Conservation (phyloP, 2,888 invertebrate genomes). For the Drosophila siamana region DNA sequence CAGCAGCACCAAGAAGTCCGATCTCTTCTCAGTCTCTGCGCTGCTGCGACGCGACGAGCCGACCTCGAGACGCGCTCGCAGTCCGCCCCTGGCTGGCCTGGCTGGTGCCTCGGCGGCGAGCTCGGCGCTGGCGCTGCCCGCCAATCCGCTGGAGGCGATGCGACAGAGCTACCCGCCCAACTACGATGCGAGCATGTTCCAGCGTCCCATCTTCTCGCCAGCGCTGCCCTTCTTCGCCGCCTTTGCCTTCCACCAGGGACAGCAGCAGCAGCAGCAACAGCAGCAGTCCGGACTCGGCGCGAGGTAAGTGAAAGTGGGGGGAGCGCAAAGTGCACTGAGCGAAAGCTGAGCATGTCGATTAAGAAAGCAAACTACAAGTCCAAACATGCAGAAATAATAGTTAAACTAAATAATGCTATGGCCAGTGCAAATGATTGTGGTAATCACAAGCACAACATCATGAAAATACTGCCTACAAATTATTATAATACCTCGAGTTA, state of each 20-base stretch:
- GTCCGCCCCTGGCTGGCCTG: conserved; percentile 58
- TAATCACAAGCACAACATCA: no score
- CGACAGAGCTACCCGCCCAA: conserved; percentile 84
- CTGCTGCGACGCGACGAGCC: conserved; percentile 92
- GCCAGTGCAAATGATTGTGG: no score
- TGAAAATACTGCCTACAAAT: not conserved
- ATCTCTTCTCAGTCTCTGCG: conserved; percentile 94
- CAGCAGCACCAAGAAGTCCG: conserved; percentile 88
- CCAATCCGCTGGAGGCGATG: conserved; percentile 86
- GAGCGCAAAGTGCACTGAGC: not conserved
- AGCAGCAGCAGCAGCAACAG: conserved; percentile 83
- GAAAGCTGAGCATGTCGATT: no score
- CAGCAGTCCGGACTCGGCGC: conserved; percentile 83
- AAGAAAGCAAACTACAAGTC: no score
- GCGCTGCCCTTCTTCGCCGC: conserved; percentile 85
- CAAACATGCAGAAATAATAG: no score
- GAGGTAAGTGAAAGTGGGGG: conserved; percentile 65
- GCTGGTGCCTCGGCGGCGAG: conserved; percentile 33
- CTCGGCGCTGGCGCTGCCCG: conserved; percentile 58
- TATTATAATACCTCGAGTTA: no score
- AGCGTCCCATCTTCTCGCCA: conserved; percentile 84
- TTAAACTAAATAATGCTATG: no score
- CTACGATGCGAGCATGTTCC: conserved; percentile 85
- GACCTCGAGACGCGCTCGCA: conserved; percentile 49
- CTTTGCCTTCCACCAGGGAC: conserved; percentile 85